Base-by-base conservation (phyloP, 1,140 invertebrate genomes). In the Lanistes nyassanus region DNA sequence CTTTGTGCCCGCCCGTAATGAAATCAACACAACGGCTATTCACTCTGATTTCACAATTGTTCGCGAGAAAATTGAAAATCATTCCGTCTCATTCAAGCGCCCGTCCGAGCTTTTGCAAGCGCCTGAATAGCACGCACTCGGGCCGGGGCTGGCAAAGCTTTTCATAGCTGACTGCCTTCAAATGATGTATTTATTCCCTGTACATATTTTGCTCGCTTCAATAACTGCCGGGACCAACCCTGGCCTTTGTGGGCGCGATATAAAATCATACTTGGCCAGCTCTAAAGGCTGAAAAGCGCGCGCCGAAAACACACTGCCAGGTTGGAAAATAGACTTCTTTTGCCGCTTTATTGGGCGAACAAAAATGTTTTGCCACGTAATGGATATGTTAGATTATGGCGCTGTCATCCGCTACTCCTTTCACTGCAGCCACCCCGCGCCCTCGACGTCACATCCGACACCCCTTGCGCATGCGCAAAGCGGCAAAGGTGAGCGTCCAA, bases 1-100 rank as follows among this genome's bases (percentile, higher is more conserved):
- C 70, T 81, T 86, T 86, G 84, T 86, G 76, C 67, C 42, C 31
- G 37, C 47, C 70, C 76, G 81, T 87, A 86, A 87, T 85, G 84
- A 85, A 85, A 87, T 87, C 85, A 85, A 83, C 82, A 79, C 77
- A 78, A 60, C 62, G 56, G 70, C 80, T 71, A 85, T 85, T 86
- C 81, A 84, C 75, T 39, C 79, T 81, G 82, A 85, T 86, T 84
- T 81, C 79, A 65, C 79, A 66, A 83, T 87, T 87, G 85, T 87
- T 73, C 74, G 74, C 36, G 77, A 80, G 81, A 85, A 87, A 87
- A 87, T 87, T 87, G 85, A 84, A 87, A 87, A 87, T 85, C 84
- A 87, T 85, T 87, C 81, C 81, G 58, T 69, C 64, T 75, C 79
- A 83, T 83, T 82, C 80, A 82, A 37, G 65, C 76, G 60, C 77